Conservation (phyloP, 2,797 vertebrate genomes). For the Anguilla obscura region DNA sequence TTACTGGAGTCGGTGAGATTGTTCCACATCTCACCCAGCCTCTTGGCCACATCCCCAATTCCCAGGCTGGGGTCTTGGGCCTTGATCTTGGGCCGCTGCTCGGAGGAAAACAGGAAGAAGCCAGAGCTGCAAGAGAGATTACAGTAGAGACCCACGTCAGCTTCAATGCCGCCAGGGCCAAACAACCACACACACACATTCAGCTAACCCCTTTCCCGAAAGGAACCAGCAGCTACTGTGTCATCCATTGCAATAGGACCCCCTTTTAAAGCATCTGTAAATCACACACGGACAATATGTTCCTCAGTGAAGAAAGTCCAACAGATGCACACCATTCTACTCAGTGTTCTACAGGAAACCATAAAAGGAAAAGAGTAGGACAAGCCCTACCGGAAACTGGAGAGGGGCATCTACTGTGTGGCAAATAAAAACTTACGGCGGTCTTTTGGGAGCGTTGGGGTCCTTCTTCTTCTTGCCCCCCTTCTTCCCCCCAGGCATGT, state of each 20-base stretch:
- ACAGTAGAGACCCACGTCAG: background rate
- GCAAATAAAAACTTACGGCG: conserved; percentile 64
- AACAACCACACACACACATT: background rate
- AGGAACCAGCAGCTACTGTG: too few relatives aligned
- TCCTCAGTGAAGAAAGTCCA: too few relatives aligned
- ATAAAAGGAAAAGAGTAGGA: too few relatives aligned
- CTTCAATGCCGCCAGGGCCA: background rate
- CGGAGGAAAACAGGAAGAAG: conserved; percentile 86
- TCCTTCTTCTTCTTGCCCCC: conserved; percentile 82
- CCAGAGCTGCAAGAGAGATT: conserved; percentile 69
- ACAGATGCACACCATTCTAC: too few relatives aligned
- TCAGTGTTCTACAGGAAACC: background rate
- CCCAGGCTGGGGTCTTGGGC: conserved; percentile 80
- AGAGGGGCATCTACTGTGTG: too few relatives aligned
- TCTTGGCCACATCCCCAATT: conserved; percentile 85
- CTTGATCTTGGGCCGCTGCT: conserved; percentile 86
- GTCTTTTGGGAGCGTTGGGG: conserved; percentile 83
- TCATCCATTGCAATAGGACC: too few relatives aligned
- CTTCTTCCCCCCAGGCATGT: conserved; percentile 72
- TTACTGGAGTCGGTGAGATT: conserved; percentile 78
- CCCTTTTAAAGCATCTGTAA: too few relatives aligned
- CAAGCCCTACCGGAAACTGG: too few relatives aligned
- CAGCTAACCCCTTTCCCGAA: too few relatives aligned
- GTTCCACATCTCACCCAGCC: conserved; percentile 85
- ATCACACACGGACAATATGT: too few relatives aligned